Evolutionary conservation across 1,140 invertebrate species (phyloP).

Genomic region (Achroia grisella): DNA sequence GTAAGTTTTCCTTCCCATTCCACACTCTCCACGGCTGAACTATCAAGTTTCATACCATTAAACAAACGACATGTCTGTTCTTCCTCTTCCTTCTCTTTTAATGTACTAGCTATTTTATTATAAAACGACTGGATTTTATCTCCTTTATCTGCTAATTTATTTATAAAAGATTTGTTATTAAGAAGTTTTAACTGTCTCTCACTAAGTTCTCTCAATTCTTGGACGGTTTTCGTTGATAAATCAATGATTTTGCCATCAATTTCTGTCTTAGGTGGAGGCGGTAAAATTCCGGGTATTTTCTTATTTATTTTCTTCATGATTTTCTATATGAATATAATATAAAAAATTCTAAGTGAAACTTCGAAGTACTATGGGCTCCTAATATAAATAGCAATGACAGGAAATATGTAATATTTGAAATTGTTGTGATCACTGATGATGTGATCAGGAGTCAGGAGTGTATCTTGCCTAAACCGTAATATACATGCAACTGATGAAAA

Average conservation of each 20-base stretch:
- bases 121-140: conserved; percentile 76
- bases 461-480: no score
- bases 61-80: conserved; percentile 76
- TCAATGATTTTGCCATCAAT: conserved; percentile 56
- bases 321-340: no score
- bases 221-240: conserved; percentile 38
- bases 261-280: conserved; percentile 51
- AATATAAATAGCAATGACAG: no score
- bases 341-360: no score
- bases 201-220: conserved; percentile 46
- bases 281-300: conserved; percentile 46
- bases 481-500: no score
- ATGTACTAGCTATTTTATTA: conserved; percentile 73
- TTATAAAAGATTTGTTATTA: conserved; percentile 59
- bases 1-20: conserved; percentile 79
- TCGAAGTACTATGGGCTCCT: no score
- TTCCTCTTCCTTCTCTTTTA: conserved; percentile 74
- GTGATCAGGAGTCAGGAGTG: no score
- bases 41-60: conserved; percentile 76
- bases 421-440: no score
- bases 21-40: conserved; percentile 75
- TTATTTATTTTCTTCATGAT: conserved; percentile 48
- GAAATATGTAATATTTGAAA: no score
- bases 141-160: conserved; percentile 80
- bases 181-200: conserved; percentile 53